Conservation (phyloP, 1,140 invertebrate genomes). For the Conus ventricosus region DNA sequence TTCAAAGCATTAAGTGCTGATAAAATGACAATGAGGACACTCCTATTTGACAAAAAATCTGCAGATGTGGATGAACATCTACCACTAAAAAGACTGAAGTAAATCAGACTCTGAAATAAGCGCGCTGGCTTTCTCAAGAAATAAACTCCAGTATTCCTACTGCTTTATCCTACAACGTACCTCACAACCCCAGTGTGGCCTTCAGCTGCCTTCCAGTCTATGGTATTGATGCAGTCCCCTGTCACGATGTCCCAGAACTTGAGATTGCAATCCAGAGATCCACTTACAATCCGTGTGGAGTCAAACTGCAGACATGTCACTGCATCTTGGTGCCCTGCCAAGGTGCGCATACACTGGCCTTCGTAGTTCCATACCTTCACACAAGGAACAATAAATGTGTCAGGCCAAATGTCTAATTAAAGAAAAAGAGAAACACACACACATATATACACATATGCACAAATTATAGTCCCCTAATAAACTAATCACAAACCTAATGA, state of each 20-base stretch:
- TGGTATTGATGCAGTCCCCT: slow-evolving; percentile 76
- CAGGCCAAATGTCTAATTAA: neutral
- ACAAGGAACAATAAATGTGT: neutral
- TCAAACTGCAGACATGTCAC: slow-evolving; percentile 78
- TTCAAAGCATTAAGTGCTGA: too few species aligned
- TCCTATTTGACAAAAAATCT: too few species aligned
- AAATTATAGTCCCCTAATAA: neutral
- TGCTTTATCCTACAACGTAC: slow-evolving; percentile 41
- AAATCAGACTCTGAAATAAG: too few species aligned
- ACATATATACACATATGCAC: neutral
- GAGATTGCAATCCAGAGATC: slow-evolving; percentile 77
- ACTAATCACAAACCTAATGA: neutral
- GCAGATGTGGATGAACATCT: too few species aligned
- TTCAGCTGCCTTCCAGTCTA: slow-evolving; percentile 79
- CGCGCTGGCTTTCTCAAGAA: too few species aligned
- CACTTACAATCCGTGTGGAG: slow-evolving; percentile 74
- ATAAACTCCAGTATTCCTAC: too few species aligned
- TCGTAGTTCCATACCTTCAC: slow-evolving; percentile 75
- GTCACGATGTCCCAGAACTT: slow-evolving; percentile 77
- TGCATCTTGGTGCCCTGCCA: slow-evolving; percentile 76
- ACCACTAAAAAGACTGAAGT: too few species aligned
- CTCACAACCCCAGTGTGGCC: slow-evolving; percentile 77
- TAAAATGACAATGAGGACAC: too few species aligned
- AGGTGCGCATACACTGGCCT: slow-evolving; percentile 73
- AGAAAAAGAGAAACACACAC: too few species aligned